Evolutionary conservation across 2,888 invertebrate genomes (phyloP).

Genomic region (Lasioglossum vierecki): DNA sequence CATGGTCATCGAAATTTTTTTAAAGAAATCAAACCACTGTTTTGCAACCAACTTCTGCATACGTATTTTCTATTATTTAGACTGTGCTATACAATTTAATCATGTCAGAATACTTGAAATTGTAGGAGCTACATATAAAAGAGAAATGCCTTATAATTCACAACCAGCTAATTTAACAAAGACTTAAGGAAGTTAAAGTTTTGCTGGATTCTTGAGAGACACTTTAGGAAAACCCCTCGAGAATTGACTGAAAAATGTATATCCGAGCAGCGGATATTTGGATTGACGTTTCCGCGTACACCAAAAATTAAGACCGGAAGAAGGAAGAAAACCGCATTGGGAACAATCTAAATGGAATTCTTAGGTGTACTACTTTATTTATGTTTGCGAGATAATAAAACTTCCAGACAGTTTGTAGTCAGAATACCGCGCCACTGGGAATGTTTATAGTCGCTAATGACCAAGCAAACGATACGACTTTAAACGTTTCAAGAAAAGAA

Average conservation of each 20-base stretch:
- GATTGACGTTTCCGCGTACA: not conserved
- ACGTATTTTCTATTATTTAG: not conserved
- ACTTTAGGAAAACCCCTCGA: not conserved
- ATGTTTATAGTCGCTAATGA: not conserved
- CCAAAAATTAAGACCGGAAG: not conserved
- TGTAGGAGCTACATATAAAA: not conserved
- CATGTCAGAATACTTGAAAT: not conserved
- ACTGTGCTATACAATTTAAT: not conserved
- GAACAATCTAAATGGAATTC: not conserved
- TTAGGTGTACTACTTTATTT: not conserved
- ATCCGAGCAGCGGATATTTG: not conserved
- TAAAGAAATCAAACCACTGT: not conserved
- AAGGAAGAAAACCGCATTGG: not conserved
- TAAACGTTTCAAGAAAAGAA: not conserved
- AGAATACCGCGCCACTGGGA: not conserved
- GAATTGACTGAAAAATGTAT: not conserved
- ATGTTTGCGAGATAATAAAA: not conserved
- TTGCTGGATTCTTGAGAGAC: not conserved
- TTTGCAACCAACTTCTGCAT: not conserved
- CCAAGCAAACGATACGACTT: not conserved
- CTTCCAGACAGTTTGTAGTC: not conserved
- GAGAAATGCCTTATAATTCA: not conserved
- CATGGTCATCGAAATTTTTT: not conserved
- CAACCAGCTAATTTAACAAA: not conserved
- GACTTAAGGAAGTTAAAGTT: not conserved